Evolutionary conservation across 2,113 vertebrate genomes (phyloP).

Genomic region (Oryctolagus cuniculus): mOryCun1.1 NC_091435.1:33517001-33517500

Average conservation of each 20-base stretch:
- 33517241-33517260: slow-evolving; percentile 20
- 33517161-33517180: not conserved
- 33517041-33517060: slow-evolving; percentile 8
- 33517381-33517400: no score
- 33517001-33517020: slow-evolving; percentile 32
- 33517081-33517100: not conserved
- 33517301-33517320: no score
- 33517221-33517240: not conserved
- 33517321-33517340: no score
- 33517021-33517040: not conserved
- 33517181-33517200: not conserved
- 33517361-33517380: no score
- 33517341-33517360: no score
- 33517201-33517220: not conserved
- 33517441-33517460: no score
- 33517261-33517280: not conserved
- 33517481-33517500: not conserved
- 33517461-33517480: no score
- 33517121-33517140: not conserved
- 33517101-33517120: slow-evolving; percentile 1
- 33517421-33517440: no score
- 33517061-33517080: not conserved
- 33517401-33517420: no score
- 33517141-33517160: not conserved
- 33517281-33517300: not conserved